Evolutionary conservation across 2,113 vertebrate genomes (phyloP).

Genomic region (Otocyon megalotis): DNA sequence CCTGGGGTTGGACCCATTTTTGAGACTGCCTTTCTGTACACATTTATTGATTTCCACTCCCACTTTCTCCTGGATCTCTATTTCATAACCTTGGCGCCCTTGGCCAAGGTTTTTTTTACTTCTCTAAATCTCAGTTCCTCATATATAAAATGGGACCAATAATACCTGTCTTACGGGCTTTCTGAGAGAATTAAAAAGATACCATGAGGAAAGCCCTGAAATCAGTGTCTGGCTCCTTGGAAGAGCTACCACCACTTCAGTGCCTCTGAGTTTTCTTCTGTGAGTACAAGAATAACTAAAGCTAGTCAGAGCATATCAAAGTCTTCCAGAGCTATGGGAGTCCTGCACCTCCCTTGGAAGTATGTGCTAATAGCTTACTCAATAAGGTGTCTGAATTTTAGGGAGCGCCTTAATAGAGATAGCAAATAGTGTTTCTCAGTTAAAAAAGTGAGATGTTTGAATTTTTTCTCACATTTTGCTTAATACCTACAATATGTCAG

Average conservation of each 20-base stretch:
- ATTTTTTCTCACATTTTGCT: constrained; percentile 20
- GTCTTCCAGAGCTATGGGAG: background rate
- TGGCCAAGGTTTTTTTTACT: background rate
- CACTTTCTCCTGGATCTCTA: background rate
- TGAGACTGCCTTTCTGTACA: background rate
- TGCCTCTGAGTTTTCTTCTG: background rate
- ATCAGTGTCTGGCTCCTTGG: background rate
- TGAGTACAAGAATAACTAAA: background rate
- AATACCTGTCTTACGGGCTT: background rate
- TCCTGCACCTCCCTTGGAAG: background rate
- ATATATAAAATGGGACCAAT: background rate
- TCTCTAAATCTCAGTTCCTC: background rate
- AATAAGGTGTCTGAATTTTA: background rate
- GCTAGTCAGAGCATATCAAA: background rate
- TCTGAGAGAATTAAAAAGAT: background rate
- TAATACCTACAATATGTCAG: background rate
- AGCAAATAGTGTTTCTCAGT: background rate
- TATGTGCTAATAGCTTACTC: background rate
- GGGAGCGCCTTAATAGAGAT: background rate
- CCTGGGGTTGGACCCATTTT: background rate
- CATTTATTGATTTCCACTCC: background rate
- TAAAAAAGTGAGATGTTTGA: background rate
- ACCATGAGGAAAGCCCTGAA: background rate
- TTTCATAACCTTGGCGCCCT: background rate
- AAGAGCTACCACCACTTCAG: background rate